These are phyloP conservation scores for Harpagoxenus sublaevis DNA, from an alignment of 2,888 invertebrate genomes.

Conservation along the genomic window DNA sequence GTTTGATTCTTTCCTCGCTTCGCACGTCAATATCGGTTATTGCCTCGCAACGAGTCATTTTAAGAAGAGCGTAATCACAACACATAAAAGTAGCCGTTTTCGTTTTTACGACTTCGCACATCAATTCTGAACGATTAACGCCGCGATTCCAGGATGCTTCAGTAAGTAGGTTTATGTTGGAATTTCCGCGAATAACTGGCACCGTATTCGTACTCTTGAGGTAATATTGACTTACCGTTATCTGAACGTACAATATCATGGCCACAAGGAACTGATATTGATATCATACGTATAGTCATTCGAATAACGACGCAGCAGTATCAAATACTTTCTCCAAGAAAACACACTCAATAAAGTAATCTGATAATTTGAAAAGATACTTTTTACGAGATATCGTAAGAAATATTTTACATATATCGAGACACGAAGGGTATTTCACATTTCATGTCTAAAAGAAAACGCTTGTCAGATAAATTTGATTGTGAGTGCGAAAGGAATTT, in stretches of 20 bases:
- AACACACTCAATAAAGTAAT: not conserved
- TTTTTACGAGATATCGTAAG: not conserved
- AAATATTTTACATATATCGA: not conserved
- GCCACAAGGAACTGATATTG: constrained; percentile 32
- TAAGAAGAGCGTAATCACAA: constrained; percentile 19
- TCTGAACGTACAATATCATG: constrained; percentile 39
- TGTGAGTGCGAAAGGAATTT: not conserved
- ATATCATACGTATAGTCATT: not conserved
- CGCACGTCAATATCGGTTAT: constrained; percentile 8
- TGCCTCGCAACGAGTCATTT: constrained; percentile 13
- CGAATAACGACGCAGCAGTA: not conserved
- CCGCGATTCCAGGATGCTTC: constrained; percentile 45
- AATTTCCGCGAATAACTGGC: constrained; percentile 48
- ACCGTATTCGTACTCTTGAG: constrained; percentile 39
- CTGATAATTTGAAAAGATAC: not conserved
- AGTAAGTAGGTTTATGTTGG: constrained; percentile 44
- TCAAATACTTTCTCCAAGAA: not conserved
- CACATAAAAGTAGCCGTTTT: constrained; percentile 10
- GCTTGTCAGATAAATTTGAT: not conserved
- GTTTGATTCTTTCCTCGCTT: not conserved
- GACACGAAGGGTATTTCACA: not conserved
- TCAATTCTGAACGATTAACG: constrained; percentile 37
- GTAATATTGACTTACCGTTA: constrained; percentile 61
- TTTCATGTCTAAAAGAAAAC: not conserved
- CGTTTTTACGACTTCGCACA: constrained; percentile 47